Percentiles rank a stretch among this genome's conserved stretches.
Evolutionary conservation across 2,888 invertebrate species (phyloP).

Genomic region (Sylvicola cinctus): DNA sequence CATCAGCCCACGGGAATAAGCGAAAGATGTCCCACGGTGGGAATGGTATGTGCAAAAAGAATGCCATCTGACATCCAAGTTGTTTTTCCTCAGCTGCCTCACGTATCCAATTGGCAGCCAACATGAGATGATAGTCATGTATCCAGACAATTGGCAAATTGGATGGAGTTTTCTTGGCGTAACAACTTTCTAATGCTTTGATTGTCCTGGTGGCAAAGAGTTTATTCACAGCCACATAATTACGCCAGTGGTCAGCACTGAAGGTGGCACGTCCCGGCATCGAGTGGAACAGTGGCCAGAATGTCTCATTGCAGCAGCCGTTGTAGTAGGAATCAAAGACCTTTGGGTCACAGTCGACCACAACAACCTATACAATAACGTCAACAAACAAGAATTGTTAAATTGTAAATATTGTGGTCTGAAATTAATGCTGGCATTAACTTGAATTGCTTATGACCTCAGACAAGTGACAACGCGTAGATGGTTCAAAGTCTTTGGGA

Average conservation of each 20-base stretch:
- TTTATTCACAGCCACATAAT: conserved; percentile 61
- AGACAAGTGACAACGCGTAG: too few relatives aligned
- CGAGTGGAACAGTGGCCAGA: conserved; percentile 84
- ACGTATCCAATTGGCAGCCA: conserved; percentile 79
- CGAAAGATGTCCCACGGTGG: conserved; percentile 87
- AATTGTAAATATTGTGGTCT: conserved; percentile 4
- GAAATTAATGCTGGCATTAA: too few relatives aligned
- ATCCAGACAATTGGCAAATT: conserved; percentile 71
- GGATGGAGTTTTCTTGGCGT: conserved; percentile 27
- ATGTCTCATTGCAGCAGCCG: conserved; percentile 79
- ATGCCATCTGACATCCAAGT: conserved; percentile 61
- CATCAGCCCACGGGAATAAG: conserved; percentile 82
- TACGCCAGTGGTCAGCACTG: conserved; percentile 61
- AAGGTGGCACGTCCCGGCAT: conserved; percentile 80
- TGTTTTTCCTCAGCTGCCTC: conserved; percentile 63
- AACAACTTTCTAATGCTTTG: conserved; percentile 34
- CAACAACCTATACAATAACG: conserved; percentile 39
- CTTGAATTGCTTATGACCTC: too few relatives aligned
- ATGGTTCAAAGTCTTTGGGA: too few relatives aligned
- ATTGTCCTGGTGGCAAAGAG: conserved; percentile 66
- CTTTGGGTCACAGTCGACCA: conserved; percentile 53
- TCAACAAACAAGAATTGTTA: conserved; percentile 2
- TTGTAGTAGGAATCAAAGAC: conserved; percentile 78
- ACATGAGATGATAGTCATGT: conserved; percentile 86
- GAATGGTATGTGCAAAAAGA: conserved; percentile 89